Evolutionary conservation across 2,797 vertebrate genomes (phyloP).

Genomic region (Somateria mollissima): DNA sequence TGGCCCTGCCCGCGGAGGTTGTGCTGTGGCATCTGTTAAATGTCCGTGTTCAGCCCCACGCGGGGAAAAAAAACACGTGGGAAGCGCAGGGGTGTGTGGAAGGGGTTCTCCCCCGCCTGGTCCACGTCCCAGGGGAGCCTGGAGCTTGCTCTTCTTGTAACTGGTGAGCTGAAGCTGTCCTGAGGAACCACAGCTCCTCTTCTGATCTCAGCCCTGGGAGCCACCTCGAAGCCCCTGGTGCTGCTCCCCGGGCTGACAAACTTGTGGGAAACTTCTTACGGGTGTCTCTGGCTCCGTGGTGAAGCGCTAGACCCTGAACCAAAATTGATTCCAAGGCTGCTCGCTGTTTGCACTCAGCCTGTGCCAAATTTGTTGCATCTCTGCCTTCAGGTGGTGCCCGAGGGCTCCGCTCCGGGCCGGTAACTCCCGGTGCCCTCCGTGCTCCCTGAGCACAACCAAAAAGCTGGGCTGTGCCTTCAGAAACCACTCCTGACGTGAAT

Average conservation of each 20-base stretch:
- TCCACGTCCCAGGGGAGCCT: not conserved
- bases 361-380: not conserved
- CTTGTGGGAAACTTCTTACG: not conserved
- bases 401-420: not conserved
- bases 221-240: not conserved
- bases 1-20: rapidly evolving
- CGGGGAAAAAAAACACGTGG: not conserved
- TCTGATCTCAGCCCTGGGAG: not conserved
- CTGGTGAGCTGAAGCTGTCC: not conserved
- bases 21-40: rapidly evolving
- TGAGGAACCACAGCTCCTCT: not conserved
- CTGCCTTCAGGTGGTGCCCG: not conserved
- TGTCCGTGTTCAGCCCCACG: not conserved
- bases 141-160: not conserved
- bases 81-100: rapidly evolving
- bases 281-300: not conserved
- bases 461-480: not conserved
- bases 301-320: not conserved
- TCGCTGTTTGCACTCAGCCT: not conserved
- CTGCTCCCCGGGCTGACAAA: not conserved
- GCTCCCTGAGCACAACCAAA: not conserved
- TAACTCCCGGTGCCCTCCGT: not conserved
- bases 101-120: too few relatives aligned
- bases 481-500: not conserved
- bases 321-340: not conserved